Conservation (phyloP, 2,797 vertebrate species). For the Trematomus bernacchii region DNA sequence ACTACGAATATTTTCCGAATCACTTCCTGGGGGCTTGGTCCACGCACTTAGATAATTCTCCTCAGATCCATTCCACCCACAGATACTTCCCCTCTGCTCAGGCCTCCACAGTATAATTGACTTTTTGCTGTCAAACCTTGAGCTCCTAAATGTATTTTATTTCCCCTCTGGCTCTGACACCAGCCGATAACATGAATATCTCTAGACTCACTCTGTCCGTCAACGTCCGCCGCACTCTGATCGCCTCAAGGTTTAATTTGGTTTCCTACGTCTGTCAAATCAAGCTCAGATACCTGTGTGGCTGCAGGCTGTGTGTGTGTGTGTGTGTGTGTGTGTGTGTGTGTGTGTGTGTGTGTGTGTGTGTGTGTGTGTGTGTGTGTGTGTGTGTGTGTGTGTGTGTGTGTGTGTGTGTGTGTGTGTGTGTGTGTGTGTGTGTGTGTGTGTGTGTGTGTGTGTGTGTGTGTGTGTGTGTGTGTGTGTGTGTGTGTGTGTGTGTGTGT, state of each 20-base stretch:
- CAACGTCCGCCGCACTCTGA: constrained; percentile 21
- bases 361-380: too few species aligned
- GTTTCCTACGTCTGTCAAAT: constrained; percentile 32
- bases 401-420: too few species aligned
- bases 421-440: too few species aligned
- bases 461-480: too few species aligned
- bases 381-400: constrained; percentile 10
- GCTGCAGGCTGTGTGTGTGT: constrained; percentile 6
- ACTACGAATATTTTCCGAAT: too few species aligned
- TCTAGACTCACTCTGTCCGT: not conserved
- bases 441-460: too few species aligned
- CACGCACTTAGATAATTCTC: too few species aligned
- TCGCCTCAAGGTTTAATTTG: constrained; percentile 47
- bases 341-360: constrained; percentile 3
- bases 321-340: not conserved
- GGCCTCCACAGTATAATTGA: constrained; percentile 13
- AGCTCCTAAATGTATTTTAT: not conserved
- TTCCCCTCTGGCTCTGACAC: constrained; percentile 24
- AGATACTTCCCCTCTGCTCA: not conserved
- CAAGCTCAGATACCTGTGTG: constrained; percentile 40
- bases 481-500: too few species aligned
- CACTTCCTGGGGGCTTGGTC: too few species aligned
- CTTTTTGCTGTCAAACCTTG: constrained; percentile 26
- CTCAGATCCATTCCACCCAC: too few species aligned
- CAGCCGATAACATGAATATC: constrained; percentile 1